phyloP scores from a whole-genome alignment of 2,113 vertebrate species.

The pig (Sus scrofa) region T2T-Sscrofa CM000824.6:82859001-82859500 shows the following conservation, averaged over 20 bases:
- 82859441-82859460: neutral
- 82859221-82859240: neutral
- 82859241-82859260: neutral
- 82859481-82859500: neutral
- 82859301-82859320: no score
- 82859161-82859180: neutral
- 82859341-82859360: neutral
- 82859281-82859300: no score
- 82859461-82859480: no score
- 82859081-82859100: neutral
- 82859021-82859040: neutral
- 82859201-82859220: no score
- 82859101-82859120: neutral
- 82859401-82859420: neutral
- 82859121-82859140: neutral
- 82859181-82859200: neutral
- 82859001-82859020: neutral
- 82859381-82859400: neutral
- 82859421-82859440: neutral
- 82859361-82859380: neutral
- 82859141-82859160: neutral
- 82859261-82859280: neutral
- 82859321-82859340: neutral
- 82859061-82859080: neutral
- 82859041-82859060: neutral